These are phyloP conservation scores for Folsomia manolachei DNA, from an alignment of 2,888 invertebrate genomes.

Conservation along the genomic window DNA sequence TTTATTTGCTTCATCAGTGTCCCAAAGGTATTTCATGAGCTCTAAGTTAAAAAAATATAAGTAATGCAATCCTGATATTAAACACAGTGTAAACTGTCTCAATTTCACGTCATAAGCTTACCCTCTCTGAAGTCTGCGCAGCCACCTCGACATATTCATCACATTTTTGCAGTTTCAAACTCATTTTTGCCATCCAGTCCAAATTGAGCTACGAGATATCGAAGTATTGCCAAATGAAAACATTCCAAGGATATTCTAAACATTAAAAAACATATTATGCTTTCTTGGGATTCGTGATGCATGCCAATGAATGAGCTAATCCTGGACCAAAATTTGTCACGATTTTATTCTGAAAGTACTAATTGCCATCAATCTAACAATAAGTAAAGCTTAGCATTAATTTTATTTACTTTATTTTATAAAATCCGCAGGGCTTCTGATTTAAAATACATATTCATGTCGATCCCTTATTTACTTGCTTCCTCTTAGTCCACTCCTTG, in stretches of 20 bases:
- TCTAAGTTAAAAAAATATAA: neutral
- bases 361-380: too few species aligned
- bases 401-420: too few species aligned
- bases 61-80: neutral
- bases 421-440: too few species aligned
- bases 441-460: too few species aligned
- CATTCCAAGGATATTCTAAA: neutral
- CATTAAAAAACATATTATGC: too few species aligned
- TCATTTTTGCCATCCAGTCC: neutral
- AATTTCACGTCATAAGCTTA: neutral
- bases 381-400: too few species aligned
- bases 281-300: too few species aligned
- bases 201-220: neutral
- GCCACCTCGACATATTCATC: neutral
- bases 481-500: constrained; percentile 18
- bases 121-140: neutral
- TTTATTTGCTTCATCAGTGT: neutral
- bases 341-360: too few species aligned
- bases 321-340: too few species aligned
- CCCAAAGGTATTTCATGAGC: neutral
- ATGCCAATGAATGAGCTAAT: too few species aligned
- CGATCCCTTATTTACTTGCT: too few species aligned
- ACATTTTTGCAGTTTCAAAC: neutral
- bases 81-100: neutral
- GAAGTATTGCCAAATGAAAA: neutral